Base-by-base conservation (phyloP, 2,888 invertebrate species). In the Chaetoderma sp. region DNA sequence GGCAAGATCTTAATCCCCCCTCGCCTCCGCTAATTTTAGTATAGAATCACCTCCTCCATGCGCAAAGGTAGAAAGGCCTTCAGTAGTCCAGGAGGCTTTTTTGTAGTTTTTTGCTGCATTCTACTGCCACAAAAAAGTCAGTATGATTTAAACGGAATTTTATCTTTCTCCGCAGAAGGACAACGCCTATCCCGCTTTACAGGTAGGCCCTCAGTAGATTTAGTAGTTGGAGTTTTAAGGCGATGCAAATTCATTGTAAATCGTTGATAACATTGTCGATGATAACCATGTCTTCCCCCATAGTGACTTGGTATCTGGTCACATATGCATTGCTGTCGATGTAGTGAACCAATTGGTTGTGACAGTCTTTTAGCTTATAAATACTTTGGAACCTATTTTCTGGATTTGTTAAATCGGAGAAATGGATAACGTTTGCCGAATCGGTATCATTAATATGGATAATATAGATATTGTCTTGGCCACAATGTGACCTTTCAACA, bases 191-290 rank as follows among this genome's bases (percentile, higher is more conserved):
- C 10, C 10, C 39, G 39, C 10, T 36, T 10, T 13, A n/a, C n/a
- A 13, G 39, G n/a, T 13, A 13, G 10, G 39, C 39, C 39, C n/a
- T 36, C 10, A 36, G 10, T n/a, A 50, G 8, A n/a, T 33, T 23
- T 33, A 16, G 23, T 4, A 16, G 56, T 21, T 8, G 55, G 56
- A 6, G 56, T 27, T 30, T 61, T 57, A 6, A 61, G 39, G 4
- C 54, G 61, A 57, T n/a, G 47, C 49, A 60, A 50, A 25, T 60
- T 60, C 32, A 60, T 50, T n/a, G 47, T 60, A 27, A 60, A 60
- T 18, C 60, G 25, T 21, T 61, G 61, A 23, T 57, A 61, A 42
- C 54, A 33, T 28, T 56, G 39, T 5, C 61, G 23, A 30, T 56
- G 56, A 18, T 57, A 61, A 6, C 61, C 61, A 23, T 61, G 13